Conservation (phyloP, 2,888 invertebrate genomes). For the Strigamia transsilvanica region DNA sequence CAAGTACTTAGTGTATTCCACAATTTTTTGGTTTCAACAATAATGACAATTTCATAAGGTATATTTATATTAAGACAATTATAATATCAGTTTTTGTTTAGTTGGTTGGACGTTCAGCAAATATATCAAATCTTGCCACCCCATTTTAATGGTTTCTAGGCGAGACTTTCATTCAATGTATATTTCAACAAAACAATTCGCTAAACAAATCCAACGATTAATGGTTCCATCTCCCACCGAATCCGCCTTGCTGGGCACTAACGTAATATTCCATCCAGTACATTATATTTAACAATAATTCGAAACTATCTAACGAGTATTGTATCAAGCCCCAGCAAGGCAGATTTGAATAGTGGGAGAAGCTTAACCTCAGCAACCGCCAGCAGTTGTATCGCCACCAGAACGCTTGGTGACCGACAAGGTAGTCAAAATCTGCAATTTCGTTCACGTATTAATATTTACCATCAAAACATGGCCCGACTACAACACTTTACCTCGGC, state of each 20-base stretch:
- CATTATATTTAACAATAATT: neutral
- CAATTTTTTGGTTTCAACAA: neutral
- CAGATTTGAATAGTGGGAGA: conserved; percentile 6
- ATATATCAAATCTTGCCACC: neutral
- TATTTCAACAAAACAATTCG: neutral
- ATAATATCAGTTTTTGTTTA: neutral
- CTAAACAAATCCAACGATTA: neutral
- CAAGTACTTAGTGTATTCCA: neutral
- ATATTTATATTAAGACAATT: neutral
- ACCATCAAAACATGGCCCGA: neutral
- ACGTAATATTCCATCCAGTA: neutral
- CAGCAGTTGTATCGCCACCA: conserved; percentile 85
- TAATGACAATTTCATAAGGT: neutral
- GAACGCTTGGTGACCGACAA: conserved; percentile 90
- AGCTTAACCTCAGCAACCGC: conserved; percentile 91
- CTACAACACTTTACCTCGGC: conserved; percentile 66
- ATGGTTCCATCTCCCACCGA: neutral
- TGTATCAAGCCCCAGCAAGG: neutral
- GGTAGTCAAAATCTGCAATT: conserved; percentile 77
- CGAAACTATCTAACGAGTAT: neutral
- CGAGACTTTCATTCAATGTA: neutral
- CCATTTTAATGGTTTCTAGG: neutral
- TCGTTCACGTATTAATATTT: neutral
- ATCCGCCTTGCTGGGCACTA: neutral
- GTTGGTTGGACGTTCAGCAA: neutral